Evolutionary conservation across 2,888 invertebrate species (phyloP), one percentile per base, ranked within the genome.

Genomic region (Lissonota sp.): DNA sequence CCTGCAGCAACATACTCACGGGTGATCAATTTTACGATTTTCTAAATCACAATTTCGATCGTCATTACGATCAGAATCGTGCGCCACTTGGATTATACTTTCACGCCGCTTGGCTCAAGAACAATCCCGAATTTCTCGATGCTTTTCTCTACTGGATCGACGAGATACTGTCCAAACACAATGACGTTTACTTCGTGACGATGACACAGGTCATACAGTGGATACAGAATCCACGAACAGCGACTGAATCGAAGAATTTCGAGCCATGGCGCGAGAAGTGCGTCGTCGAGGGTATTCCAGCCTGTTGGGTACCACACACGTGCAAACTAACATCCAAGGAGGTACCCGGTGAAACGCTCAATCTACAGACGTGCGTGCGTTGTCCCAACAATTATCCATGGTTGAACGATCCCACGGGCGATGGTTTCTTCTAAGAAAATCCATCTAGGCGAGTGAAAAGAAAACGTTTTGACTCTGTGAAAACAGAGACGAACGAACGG

Each of bases 161-260:
- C 91, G 98, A 98, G 93, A 95, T 97, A 79, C 93, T 97, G 49
- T 94, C 95, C 86, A 96, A 96, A 85, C 97, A 97, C 94, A 97
- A 97, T 86, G 98, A 98, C 91, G 98, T 98, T 7, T 98, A 97
- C 93, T 98, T 98, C 92, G 97, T 97, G 12, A 98, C 98, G 79
- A 98, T 98, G 98, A 98, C 98, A n/a, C 97, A 97, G 92, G 98
- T 98, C 6, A 98, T 98, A 87, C 98, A 98, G 91, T 98, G 98
- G 98, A 97, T 98, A 90, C 98, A 98, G 91, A 97, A 97, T 92
- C 98, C 98, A 60, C 94, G 97, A 80, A 97, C 97, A 10, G 91
- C 97, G 86, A 94, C 95, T 75, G 97, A 98, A 92, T 96, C 96
- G 67, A 97, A 97, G 94, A 97, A 96, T 94, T 98, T 98, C 93